These are phyloP conservation scores for Tinea semifulvella DNA, from an alignment of 2,888 invertebrate genomes.

Conservation along the genomic window DNA sequence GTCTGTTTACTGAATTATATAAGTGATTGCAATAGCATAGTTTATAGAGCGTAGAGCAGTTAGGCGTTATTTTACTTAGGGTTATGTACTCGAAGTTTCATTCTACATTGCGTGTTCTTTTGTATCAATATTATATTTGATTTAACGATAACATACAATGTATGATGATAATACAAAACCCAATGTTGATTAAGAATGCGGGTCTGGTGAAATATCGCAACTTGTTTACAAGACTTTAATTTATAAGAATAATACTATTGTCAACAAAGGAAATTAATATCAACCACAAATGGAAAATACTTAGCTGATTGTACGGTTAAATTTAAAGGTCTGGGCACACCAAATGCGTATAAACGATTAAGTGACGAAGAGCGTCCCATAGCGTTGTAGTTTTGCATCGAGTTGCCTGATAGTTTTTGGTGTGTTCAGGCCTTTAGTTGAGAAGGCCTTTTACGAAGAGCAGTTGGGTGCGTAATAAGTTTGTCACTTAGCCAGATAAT, in stretches of 20 bases:
- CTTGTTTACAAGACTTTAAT: conserved; percentile 4
- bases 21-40: not conserved
- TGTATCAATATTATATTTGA: too few relatives aligned
- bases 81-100: too few relatives aligned
- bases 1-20: conserved; percentile 6
- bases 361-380: too few relatives aligned
- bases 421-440: too few relatives aligned
- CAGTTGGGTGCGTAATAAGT: not conserved
- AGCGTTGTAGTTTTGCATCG: too few relatives aligned
- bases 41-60: conserved; percentile 4
- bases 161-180: too few relatives aligned
- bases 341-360: too few relatives aligned
- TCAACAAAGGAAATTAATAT: not conserved
- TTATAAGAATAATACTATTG: not conserved
- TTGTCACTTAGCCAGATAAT: conserved; percentile 15
- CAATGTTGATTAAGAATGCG: too few relatives aligned
- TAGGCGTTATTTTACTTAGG: too few relatives aligned
- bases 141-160: too few relatives aligned
- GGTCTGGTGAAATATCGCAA: not conserved
- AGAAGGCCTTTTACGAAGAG: not conserved
- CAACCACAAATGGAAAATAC: conserved; percentile 7
- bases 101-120: too few relatives aligned
- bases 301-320: not conserved
- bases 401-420: too few relatives aligned
- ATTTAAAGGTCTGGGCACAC: not conserved